phyloP scores from a whole-genome alignment of 1,140 invertebrate species.

The Drosophila santomea region DNA sequence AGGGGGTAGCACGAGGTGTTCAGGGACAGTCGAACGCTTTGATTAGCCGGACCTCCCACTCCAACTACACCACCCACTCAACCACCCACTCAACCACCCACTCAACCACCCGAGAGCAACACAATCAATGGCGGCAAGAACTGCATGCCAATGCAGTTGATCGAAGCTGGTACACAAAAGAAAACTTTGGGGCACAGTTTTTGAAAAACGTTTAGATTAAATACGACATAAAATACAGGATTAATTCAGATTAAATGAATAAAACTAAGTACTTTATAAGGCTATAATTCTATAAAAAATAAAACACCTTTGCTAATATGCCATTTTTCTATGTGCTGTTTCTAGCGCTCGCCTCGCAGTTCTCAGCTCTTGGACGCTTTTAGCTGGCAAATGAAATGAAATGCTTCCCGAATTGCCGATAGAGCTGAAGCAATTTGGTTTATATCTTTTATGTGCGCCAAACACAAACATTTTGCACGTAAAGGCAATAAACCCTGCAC shows the following conservation, averaged over 20 bases:
- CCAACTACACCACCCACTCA: not conserved
- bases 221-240: not conserved
- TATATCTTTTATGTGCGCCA: slow-evolving; percentile 68
- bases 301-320: no score
- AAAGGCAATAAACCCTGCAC: slow-evolving; percentile 74
- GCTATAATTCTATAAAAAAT: no score
- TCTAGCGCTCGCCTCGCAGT: slow-evolving; percentile 12
- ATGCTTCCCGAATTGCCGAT: slow-evolving; percentile 57
- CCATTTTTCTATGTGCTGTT: slow-evolving; percentile 8
- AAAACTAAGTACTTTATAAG: no score
- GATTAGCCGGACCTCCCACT: slow-evolving; percentile 47
- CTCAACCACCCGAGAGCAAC: slow-evolving; percentile 16
- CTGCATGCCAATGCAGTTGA: slow-evolving; percentile 49
- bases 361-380: slow-evolving; percentile 40
- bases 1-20: slow-evolving; percentile 4
- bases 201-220: not conserved
- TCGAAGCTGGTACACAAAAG: slow-evolving; percentile 10
- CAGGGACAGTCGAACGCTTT: slow-evolving; percentile 43
- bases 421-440: slow-evolving; percentile 67
- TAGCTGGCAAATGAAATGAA: slow-evolving; percentile 66
- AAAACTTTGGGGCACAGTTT: not conserved
- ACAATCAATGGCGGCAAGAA: slow-evolving; percentile 28
- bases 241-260: no score
- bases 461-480: slow-evolving; percentile 80
- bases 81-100: not conserved